Conservation (phyloP, 2,113 vertebrate genomes). For the Ahaetulla prasina region DNA sequence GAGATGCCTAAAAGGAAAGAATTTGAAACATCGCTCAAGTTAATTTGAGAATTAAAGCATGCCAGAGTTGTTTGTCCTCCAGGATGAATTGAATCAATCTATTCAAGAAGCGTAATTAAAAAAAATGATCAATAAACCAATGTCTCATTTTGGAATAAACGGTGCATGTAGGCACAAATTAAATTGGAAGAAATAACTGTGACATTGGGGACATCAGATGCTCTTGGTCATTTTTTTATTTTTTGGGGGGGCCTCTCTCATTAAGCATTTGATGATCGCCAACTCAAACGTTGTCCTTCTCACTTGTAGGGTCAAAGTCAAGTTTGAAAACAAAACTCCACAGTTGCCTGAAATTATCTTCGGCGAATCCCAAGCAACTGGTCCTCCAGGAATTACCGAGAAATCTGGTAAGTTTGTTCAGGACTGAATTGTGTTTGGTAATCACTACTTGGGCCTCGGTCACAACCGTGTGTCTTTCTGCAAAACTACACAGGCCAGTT, state of each 20-base stretch:
- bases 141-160: not conserved
- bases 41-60: not conserved
- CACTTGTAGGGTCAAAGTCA: slow-evolving; percentile 68
- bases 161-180: not conserved
- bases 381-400: not conserved
- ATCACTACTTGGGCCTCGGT: no score
- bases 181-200: not conserved
- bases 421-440: no score
- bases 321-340: slow-evolving; percentile 53
- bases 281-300: not conserved
- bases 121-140: not conserved
- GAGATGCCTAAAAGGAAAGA: not conserved
- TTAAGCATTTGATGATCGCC: not conserved
- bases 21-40: not conserved
- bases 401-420: no score
- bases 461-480: no score
- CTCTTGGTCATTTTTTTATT: not conserved
- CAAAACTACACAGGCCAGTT: no score
- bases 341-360: slow-evolving; percentile 67
- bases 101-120: not conserved
- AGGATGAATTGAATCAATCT: not conserved
- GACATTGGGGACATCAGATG: not conserved
- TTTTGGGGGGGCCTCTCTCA: no score
- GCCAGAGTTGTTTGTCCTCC: not conserved
- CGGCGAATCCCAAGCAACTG: slow-evolving; percentile 30